Percentiles rank a stretch among this genome's conserved stretches.
phyloP scores from a whole-genome alignment of 2,888 invertebrate genomes.

The Polyploca ridens region DNA sequence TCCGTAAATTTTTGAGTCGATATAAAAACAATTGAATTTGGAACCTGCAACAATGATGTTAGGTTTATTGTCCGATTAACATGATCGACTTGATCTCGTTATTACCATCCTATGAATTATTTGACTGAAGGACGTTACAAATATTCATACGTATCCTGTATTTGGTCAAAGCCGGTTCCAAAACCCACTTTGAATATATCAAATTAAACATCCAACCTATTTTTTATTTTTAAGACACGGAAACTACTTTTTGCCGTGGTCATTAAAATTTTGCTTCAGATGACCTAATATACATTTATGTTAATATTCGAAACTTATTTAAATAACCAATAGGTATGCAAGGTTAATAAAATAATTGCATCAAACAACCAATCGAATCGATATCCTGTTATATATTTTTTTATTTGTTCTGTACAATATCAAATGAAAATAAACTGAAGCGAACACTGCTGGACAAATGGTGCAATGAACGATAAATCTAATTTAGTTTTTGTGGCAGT shows the following conservation, averaged over 20 bases:
- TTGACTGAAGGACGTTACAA: too few species aligned
- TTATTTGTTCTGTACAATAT: neutral
- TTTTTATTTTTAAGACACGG: neutral
- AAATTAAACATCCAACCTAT: too few species aligned
- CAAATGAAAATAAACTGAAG: neutral
- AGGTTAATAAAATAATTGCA: conserved; percentile 16
- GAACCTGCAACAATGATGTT: too few species aligned
- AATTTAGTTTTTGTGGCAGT: neutral
- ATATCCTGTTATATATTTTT: conserved; percentile 12
- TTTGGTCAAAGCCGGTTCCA: too few species aligned
- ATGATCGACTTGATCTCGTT: too few species aligned
- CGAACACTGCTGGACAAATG: neutral
- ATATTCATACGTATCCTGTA: too few species aligned
- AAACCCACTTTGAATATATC: too few species aligned
- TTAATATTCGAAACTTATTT: conserved; percentile 23
- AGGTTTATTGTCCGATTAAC: too few species aligned
- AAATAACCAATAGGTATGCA: conserved; percentile 26
- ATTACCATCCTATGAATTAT: too few species aligned
- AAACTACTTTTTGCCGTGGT: neutral
- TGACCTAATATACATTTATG: conserved; percentile 4
- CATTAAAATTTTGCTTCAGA: neutral
- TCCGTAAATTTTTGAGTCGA: too few species aligned
- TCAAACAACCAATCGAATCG: conserved; percentile 19
- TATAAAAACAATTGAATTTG: too few species aligned
- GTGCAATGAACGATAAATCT: neutral